These are phyloP conservation scores for Probosciger aterrimus DNA, from an alignment of 2,113 vertebrate species.

Conservation along the genomic window DNA sequence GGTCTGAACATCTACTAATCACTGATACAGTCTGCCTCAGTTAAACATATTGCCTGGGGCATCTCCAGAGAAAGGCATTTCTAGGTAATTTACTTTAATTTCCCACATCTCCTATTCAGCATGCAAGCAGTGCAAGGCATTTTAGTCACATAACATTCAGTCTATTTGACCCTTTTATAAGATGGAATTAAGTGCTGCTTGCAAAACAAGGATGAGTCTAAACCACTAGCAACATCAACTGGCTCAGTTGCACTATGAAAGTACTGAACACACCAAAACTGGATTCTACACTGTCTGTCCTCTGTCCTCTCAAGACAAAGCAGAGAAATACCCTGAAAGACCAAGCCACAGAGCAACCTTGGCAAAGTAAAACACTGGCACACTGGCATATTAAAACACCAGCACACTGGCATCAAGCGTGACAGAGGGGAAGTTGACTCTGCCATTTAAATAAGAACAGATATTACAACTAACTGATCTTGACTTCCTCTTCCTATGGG, in stretches of 20 bases:
- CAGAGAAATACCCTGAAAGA: not conserved
- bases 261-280: not conserved
- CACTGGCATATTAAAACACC: not conserved
- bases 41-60: not conserved
- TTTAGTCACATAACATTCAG: not conserved
- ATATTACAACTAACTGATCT: not conserved
- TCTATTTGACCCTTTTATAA: not conserved
- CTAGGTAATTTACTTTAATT: not conserved
- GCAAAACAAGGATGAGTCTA: not conserved
- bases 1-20: not conserved
- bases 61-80: not conserved
- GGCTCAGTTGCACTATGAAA: rapidly evolving
- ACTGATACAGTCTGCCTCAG: not conserved
- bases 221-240: not conserved
- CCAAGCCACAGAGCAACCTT: not conserved
- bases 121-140: not conserved
- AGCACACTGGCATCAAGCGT: rapidly evolving
- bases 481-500: not conserved
- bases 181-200: not conserved
- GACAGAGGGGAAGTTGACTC: not conserved
- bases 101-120: not conserved
- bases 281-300: rapidly evolving
- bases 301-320: not conserved
- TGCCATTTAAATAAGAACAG: not conserved
- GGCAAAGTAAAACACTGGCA: not conserved